Evolutionary conservation across 2,113 vertebrate genomes (phyloP).

Genomic region (Rhinolophus ferrumequinum): DNA sequence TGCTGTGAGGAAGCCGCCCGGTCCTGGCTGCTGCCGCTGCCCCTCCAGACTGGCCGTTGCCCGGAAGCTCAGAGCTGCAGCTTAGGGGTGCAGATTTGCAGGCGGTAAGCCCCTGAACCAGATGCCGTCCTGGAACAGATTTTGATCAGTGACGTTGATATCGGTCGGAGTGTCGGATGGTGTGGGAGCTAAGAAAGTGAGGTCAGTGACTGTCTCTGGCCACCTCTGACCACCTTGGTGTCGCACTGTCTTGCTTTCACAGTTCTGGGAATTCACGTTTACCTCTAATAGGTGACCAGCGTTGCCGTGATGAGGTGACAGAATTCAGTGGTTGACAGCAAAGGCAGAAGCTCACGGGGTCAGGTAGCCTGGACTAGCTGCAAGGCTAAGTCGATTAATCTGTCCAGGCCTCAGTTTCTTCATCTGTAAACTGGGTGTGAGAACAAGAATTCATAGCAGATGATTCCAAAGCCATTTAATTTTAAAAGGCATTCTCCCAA

Average conservation of each 20-base stretch:
- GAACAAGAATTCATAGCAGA: neutral
- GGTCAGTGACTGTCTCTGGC: neutral
- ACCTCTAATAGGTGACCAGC: neutral
- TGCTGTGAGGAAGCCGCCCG: neutral
- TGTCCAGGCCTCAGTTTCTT: neutral
- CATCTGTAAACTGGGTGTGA: neutral
- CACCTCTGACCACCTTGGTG: neutral
- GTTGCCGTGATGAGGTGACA: neutral
- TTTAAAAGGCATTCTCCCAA: neutral
- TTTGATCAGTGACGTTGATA: neutral
- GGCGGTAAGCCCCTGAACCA: neutral
- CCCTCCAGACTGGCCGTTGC: neutral
- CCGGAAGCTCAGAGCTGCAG: neutral
- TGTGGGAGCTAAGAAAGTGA: neutral
- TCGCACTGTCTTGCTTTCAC: neutral
- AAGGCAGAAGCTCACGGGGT: neutral
- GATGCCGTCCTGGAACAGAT: neutral
- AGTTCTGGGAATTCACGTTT: neutral
- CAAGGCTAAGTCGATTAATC: neutral
- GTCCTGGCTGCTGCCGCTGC: neutral
- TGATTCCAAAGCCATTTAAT: neutral
- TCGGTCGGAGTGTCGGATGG: neutral
- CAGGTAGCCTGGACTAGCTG: neutral
- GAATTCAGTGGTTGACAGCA: neutral
- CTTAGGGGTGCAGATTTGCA: neutral